A percentile compares a stretch with the other conserved stretches of the same genome.
Evolutionary conservation across 2,113 vertebrate genomes (phyloP).

Genomic region (Hyperopisus bebe): DNA sequence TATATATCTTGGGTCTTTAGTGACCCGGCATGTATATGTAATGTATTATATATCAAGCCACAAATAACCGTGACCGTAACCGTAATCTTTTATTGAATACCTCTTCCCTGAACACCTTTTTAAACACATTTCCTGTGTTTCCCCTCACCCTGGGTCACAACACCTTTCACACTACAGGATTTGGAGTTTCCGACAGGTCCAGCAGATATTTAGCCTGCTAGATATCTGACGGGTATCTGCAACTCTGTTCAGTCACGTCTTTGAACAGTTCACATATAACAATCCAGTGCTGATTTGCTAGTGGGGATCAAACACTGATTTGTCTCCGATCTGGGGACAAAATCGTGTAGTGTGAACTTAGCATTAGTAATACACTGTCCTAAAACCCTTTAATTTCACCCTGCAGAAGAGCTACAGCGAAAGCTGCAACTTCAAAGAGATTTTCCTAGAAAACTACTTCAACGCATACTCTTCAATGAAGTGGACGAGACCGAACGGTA

Average conservation of each 20-base stretch:
- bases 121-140: not conserved
- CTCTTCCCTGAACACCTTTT: not conserved
- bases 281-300: not conserved
- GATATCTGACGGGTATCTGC: not conserved
- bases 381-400: slow-evolving; percentile 32
- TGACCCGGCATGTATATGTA: not conserved
- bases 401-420: slow-evolving; percentile 88
- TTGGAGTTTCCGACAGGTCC: not conserved
- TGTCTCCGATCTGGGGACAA: not conserved
- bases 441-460: slow-evolving; percentile 94
- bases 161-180: not conserved
- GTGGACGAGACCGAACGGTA: slow-evolving; percentile 78
- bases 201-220: not conserved
- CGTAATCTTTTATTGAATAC: not conserved
- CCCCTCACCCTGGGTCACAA: not conserved
- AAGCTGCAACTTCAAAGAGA: slow-evolving; percentile 94
- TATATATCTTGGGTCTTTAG: not conserved
- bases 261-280: not conserved
- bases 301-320: not conserved
- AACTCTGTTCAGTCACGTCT: not conserved
- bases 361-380: not conserved
- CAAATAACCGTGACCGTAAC: not conserved
- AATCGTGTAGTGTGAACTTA: not conserved
- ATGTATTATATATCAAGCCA: not conserved
- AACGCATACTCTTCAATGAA: slow-evolving; percentile 90